Evolutionary conservation across 2,888 invertebrate species (phyloP), one percentile per base, ranked within the genome.

Genomic region (Dorcus parallelipipedus): DNA sequence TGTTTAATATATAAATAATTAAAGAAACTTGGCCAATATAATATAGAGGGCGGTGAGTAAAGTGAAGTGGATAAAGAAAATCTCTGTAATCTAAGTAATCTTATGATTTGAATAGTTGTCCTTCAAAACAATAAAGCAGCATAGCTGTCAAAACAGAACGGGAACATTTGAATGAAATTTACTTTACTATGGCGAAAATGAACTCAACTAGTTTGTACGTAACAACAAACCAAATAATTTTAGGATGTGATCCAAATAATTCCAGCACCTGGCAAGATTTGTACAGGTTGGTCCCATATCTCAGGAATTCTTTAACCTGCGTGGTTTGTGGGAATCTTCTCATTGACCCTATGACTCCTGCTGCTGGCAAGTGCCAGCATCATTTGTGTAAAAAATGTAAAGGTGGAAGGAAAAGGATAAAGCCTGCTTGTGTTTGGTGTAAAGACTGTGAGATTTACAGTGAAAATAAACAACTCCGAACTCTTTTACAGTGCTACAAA

Each of bases 221-320:
- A 67, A 89, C 90, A 69, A 91, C 91, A 58, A 90, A 90, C 80
- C 86, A 90, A 70, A 83, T 90, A 73, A 89, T 91, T 71, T 82
- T 93, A 73, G 85, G 88, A 77, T 88, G 91, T 58, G 86, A 89
- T 69, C 83, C 85, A 49, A 83, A 84, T 58, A 87, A 89, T 75
- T 86, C 87, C 66, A 86, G 85, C 73, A 85, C 88, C 56, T 90
- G 91, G 88, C 85, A 85, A 54, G 93, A 94, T 79, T 83, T 95
- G 69, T 90, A 90, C 79, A 85, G 90, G 69, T 84, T 91, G 71
- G 85, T 95, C 68, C 91, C 93, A 4, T 91, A 91, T 79, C 82
- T 95, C 73, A 84, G 94, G 58, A 92, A 93, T 76, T 89, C 92
- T 63, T 82, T 96, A 69, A 90, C 92, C 67, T 96, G 96, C 80